Base-by-base conservation (phyloP, 2,797 vertebrate genomes). In the Sparidentex hasta region DNA sequence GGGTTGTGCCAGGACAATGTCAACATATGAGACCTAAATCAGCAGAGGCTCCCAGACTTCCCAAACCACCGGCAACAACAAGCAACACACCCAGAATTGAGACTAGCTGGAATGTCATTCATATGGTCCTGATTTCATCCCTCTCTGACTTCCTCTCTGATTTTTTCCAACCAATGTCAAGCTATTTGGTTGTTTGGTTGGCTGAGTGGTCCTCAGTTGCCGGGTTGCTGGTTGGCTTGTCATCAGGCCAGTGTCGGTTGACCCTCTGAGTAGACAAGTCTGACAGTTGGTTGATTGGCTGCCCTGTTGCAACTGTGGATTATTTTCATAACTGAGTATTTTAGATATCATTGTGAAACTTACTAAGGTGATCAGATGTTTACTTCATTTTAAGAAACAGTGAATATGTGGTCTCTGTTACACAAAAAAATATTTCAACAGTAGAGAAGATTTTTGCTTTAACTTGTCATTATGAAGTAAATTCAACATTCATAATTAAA, bases 101-200 rank as follows among this genome's bases (percentile, higher is more conserved):
- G 83, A 88, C 81, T 18, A 71, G 75, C 81, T 77, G 90, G 90
- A 95, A 93, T 94, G 91, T 86, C 90, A 87, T 90, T 95, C 93
- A 94, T 93, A 91, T 94, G 93, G 90, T 94, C 89, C 85, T 93
- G 82, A 94, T 95, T 94, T 95, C 70, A 87, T 68, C 70, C 43
- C 77, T 62, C 78, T 43, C 73, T 77, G 62, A 23, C 70, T 78
- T 57, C 65, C 59, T 71, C 76, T 74, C 33, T 21, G 5, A n/a
- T 47, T 75, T 73, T 80, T 85, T 88, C 88, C 78, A 48, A 83
- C 82, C 67, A 47, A 47, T 71, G 71, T 73, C 46, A 57, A 80
- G 41, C 61, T 76, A 57, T 70, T 57, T 41, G 54, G 9, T 27
- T 67, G 69, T 48, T 66, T 64, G 68, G 46, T 61, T 65, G 48